phyloP scores from a whole-genome alignment of 2,888 invertebrate genomes.

The Ochropleura plecta region DNA sequence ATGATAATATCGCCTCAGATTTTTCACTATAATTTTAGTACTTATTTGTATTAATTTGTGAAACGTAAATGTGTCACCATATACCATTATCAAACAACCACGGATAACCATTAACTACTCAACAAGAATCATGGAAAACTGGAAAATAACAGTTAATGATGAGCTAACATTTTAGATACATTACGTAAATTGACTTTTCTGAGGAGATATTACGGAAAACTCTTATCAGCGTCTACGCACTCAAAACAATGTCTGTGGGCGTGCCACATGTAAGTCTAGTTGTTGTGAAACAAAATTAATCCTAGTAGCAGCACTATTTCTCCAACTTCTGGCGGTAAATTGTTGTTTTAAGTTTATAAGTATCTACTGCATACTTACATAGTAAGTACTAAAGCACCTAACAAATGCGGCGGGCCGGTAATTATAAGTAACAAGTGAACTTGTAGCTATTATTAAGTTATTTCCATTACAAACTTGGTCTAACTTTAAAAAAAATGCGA shows the following conservation, averaged over 20 bases:
- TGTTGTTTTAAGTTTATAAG: slow-evolving; percentile 27
- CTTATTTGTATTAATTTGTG: not conserved
- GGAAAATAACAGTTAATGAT: not conserved
- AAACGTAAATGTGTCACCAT: not conserved
- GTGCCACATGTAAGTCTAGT: slow-evolving; percentile 1
- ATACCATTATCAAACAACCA: not conserved
- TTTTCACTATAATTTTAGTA: not conserved
- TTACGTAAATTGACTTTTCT: not conserved
- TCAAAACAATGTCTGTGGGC: not conserved
- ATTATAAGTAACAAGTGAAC: slow-evolving; percentile 15
- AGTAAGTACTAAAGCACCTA: slow-evolving; percentile 6
- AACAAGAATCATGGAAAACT: not conserved
- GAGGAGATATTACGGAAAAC: not conserved
- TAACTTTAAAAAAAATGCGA: slow-evolving; percentile 54
- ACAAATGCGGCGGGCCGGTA: slow-evolving; percentile 1
- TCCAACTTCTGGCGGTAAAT: slow-evolving; percentile 20
- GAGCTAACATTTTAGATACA: not conserved
- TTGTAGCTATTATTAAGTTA: slow-evolving; percentile 35
- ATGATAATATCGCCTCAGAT: slow-evolving; percentile 2
- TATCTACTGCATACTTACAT: slow-evolving; percentile 26
- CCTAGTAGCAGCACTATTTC: slow-evolving; percentile 20
- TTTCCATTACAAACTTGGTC: slow-evolving; percentile 42
- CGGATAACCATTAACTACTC: not conserved
- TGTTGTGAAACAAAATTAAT: slow-evolving; percentile 25
- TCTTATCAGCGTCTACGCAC: not conserved